phyloP scores from a whole-genome alignment of 2,113 vertebrate species.

The Entomyzon cyanotis region DNA sequence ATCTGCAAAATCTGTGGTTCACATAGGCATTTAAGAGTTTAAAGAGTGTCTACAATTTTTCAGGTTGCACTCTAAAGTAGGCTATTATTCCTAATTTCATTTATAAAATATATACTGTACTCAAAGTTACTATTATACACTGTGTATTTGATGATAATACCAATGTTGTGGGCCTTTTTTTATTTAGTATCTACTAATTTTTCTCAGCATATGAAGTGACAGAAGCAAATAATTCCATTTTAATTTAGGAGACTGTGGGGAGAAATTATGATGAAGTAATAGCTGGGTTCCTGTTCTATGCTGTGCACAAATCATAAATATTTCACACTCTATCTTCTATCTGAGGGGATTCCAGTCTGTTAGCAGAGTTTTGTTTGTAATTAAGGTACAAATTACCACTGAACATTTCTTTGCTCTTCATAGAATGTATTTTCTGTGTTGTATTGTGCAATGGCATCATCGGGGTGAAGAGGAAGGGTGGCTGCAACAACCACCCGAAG shows the following conservation, averaged over 20 bases:
- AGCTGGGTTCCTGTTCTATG: not conserved
- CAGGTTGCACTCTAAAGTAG: not conserved
- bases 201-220: not conserved
- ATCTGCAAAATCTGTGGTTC: not conserved
- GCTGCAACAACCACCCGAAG: not conserved
- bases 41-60: not conserved
- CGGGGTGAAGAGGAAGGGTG: not conserved
- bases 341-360: not conserved
- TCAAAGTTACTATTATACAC: not conserved
- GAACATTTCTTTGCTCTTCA: not conserved
- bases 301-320: conserved; percentile 18
- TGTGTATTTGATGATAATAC: not conserved
- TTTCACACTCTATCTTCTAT: conserved; percentile 21
- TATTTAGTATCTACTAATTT: not conserved
- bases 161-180: not conserved
- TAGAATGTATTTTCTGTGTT: not conserved
- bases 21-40: not conserved
- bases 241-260: conserved; percentile 26
- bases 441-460: not conserved
- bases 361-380: conserved; percentile 27
- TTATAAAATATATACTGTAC: not conserved
- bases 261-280: not conserved
- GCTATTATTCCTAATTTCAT: not conserved
- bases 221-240: conserved; percentile 30
- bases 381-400: conserved; percentile 28